These are phyloP conservation scores for Drosophila sechellia DNA, from an alignment of 1,140 invertebrate genomes.

Conservation along the genomic window DNA sequence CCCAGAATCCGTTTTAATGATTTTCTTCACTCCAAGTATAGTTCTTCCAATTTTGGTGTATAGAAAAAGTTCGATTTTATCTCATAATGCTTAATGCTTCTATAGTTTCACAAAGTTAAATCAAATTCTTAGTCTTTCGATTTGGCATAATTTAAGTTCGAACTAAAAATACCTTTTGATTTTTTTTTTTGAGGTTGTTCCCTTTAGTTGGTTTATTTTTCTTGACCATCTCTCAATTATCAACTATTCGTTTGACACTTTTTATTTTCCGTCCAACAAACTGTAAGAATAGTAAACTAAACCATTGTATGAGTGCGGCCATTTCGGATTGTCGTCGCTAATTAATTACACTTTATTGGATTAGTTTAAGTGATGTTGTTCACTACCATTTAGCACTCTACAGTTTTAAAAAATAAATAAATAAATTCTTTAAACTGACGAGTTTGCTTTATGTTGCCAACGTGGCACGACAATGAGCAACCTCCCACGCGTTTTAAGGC, in stretches of 20 bases:
- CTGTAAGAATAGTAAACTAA: no score
- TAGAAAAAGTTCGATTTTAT: no score
- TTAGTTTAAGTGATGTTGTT: neutral
- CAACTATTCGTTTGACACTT: conserved; percentile 6
- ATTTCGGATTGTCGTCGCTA: neutral
- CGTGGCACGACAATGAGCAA: conserved; percentile 59
- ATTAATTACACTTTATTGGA: conserved; percentile 1
- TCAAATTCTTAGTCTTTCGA: no score
- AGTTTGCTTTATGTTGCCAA: conserved; percentile 7
- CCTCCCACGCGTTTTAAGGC: conserved; percentile 18
- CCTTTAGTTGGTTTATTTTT: neutral
- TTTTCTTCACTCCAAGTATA: neutral
- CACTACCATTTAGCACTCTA: no score
- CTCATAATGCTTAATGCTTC: no score
- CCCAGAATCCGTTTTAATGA: neutral
- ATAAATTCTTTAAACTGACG: neutral
- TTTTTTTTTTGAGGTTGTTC: no score
- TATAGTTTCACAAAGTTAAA: no score
- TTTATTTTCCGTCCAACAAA: conserved; percentile 1
- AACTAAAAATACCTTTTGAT: no score
- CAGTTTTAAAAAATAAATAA: no score
- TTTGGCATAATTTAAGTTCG: no score
- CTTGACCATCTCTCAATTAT: conserved; percentile 45
- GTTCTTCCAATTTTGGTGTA: neutral
- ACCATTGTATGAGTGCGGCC: neutral